A percentile compares a stretch with the other conserved stretches of the same genome.
These are phyloP conservation scores for Leptinotarsa peninsularis DNA, from an alignment of 2,888 invertebrate species.

Conservation along the genomic window DNA sequence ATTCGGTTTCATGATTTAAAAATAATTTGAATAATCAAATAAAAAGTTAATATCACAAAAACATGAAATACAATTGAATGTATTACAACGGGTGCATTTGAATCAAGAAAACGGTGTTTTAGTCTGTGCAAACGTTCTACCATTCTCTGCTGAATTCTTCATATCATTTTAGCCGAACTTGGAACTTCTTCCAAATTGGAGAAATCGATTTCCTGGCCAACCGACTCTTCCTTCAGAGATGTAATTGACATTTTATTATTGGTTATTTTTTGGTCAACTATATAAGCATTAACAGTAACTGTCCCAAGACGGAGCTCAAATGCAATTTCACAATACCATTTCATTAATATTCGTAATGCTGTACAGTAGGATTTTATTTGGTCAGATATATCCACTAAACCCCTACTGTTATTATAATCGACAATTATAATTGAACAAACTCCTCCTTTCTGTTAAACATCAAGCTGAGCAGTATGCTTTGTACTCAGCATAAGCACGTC, in stretches of 20 bases:
- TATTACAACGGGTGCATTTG: not conserved
- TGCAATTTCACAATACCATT: not conserved
- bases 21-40: not conserved
- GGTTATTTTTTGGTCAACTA: too few species aligned
- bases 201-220: not conserved
- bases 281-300: too few species aligned
- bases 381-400: too few species aligned
- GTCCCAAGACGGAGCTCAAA: not conserved
- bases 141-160: slow-evolving; percentile 5
- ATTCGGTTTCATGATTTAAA: not conserved
- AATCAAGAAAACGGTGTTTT: not conserved
- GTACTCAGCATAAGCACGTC: not conserved
- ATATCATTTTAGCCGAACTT: not conserved
- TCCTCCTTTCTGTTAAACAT: too few species aligned
- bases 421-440: too few species aligned
- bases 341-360: not conserved
- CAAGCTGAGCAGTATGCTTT: too few species aligned
- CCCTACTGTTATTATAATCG: too few species aligned
- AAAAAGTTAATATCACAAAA: not conserved
- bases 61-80: not conserved
- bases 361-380: too few species aligned
- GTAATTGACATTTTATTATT: not conserved
- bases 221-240: slow-evolving; percentile 4
- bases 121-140: slow-evolving; percentile 9
- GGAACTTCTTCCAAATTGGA: slow-evolving; percentile 2